Evolutionary conservation across 2,888 invertebrate genomes (phyloP).

Genomic region (Phoenoteleia sp.): DNA sequence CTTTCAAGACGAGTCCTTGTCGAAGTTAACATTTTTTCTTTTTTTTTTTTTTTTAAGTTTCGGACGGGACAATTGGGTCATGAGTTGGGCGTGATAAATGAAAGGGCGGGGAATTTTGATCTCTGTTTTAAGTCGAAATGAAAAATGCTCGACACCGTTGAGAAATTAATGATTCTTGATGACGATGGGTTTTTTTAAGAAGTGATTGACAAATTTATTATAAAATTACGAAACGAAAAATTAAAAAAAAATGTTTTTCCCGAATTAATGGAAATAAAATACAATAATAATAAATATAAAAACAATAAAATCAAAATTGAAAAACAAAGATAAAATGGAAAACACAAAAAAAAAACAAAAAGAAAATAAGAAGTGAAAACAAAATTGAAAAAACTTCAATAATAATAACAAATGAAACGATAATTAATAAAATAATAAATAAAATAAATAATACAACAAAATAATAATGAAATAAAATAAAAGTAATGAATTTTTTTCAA

Average conservation of each 20-base stretch:
- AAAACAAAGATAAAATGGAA: too few species aligned
- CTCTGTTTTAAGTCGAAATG: slow-evolving; percentile 26
- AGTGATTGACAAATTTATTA: background rate
- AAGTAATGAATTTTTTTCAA: too few species aligned
- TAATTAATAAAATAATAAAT: too few species aligned
- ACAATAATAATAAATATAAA: slow-evolving; percentile 40
- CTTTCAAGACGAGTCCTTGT: background rate
- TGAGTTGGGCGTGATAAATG: slow-evolving; percentile 30
- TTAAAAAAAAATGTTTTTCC: too few species aligned
- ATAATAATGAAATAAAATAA: too few species aligned
- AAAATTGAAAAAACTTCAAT: too few species aligned
- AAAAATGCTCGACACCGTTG: background rate
- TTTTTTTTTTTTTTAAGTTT: background rate
- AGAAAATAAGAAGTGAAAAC: too few species aligned
- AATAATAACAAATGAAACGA: too few species aligned
- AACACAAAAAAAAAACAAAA: too few species aligned
- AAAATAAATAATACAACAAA: too few species aligned
- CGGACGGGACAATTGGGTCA: slow-evolving; percentile 12
- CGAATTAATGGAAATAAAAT: background rate
- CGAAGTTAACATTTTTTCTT: background rate
- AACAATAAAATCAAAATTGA: too few species aligned
- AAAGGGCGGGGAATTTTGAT: slow-evolving; percentile 36
- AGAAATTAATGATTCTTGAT: background rate
- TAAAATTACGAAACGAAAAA: background rate
- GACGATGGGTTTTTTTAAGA: slow-evolving; percentile 1